Evolutionary conservation across 1,140 invertebrate genomes (phyloP), one percentile per base, ranked within the genome.

Genomic region (Saccostrea glomerata): DNA sequence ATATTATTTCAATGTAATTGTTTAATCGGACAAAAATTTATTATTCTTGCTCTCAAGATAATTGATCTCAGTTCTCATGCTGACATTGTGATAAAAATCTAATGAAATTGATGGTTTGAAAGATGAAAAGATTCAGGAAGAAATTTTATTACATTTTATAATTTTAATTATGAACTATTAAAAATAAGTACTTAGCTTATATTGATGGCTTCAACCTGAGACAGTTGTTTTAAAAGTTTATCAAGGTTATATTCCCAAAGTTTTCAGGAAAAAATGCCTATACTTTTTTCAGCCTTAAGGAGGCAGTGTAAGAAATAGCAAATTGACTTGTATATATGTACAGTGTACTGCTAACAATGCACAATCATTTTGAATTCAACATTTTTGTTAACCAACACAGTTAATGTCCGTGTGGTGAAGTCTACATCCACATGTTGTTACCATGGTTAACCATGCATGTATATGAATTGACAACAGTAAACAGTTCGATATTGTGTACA

Each of bases 391-490:
- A 30, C 25, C 23, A 30, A 77, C 70, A 77, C 70, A 77, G 7
- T 77, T 77, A 12, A 30, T 77, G 70, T 77, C 70, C 30, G 23
- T 77, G 70, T 77, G 70, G 70, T 77, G 70, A 77, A 36, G 7
- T 73, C 25, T 47, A 73, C 3, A 15, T 77, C 23, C 70, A 77
- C 70, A 77, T 77, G 60, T 66, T 66, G 60, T 66, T 66, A 66
- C 60, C 60, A 66, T 66, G 70, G 25, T 77, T n/a, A 77, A 77
- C 70, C 70, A 77, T 77, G 70, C 70, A 77, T 77, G 70, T 77
- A 30, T 77, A 23, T 36, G 0, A 1, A 15, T 30, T 36, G 70
- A 36, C 25, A 77, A 77, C 5, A 25, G 25, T 77, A 30, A 25
- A 77, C 70, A 77, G 70, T 77, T 25, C 23, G 11, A 36, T 77